Evolutionary conservation across 2,888 invertebrate genomes (phyloP).

Genomic region (Nymphalis urticae): DNA sequence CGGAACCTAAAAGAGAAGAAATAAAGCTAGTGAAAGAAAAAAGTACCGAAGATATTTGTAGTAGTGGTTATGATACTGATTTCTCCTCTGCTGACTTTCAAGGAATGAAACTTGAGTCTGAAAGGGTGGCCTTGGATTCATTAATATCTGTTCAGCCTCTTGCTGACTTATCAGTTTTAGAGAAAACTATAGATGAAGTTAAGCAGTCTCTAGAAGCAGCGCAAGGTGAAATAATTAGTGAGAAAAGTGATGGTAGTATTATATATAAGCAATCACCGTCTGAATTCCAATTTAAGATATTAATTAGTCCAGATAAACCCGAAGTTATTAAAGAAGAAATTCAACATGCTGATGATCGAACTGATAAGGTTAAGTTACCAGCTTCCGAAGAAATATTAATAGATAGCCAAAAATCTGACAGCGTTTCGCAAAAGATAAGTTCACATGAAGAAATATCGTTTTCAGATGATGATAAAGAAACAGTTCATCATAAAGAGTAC

Average conservation of each 20-base stretch:
- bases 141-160: constrained; percentile 76
- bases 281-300: constrained; percentile 86
- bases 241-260: constrained; percentile 83
- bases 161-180: constrained; percentile 81
- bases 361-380: constrained; percentile 50
- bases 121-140: constrained; percentile 76
- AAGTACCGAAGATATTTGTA: constrained; percentile 85
- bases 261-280: constrained; percentile 87
- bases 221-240: constrained; percentile 85
- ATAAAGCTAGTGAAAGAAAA: constrained; percentile 74
- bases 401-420: constrained; percentile 72
- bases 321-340: constrained; percentile 83
- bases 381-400: constrained; percentile 52
- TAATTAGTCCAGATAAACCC: constrained; percentile 78
- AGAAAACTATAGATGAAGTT: constrained; percentile 87
- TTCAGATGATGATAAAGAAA: constrained; percentile 81
- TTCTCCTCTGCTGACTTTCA: constrained; percentile 84
- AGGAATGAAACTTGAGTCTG: constrained; percentile 77
- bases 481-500: constrained; percentile 68
- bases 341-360: constrained; percentile 70
- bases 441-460: constrained; percentile 72
- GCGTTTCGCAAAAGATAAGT: constrained; percentile 63
- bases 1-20: constrained; percentile 73
- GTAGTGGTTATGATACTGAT: constrained; percentile 85
- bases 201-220: constrained; percentile 87